phyloP scores from a whole-genome alignment of 2,797 vertebrate genomes.

The Holocentrus rufus region DNA sequence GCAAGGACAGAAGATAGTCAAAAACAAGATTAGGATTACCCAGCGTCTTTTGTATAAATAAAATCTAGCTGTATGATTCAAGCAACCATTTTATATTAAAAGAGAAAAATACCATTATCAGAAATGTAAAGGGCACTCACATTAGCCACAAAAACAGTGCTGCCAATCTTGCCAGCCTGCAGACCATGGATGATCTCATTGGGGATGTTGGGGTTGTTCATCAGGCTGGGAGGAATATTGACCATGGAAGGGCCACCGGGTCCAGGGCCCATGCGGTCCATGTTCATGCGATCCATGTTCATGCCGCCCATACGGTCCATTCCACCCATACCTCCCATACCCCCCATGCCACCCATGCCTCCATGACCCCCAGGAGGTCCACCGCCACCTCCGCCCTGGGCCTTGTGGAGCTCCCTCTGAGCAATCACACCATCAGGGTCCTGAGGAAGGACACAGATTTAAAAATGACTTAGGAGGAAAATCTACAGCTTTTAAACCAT shows the following conservation, averaged over 20 bases:
- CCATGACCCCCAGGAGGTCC: constrained; percentile 79
- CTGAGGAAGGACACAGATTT: constrained; percentile 72
- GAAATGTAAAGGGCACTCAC: constrained; percentile 76
- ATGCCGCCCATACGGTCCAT: constrained; percentile 78
- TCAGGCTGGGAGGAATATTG: constrained; percentile 93
- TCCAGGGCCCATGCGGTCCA: constrained; percentile 89
- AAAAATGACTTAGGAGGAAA: not conserved
- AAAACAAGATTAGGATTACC: not conserved
- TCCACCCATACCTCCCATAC: constrained; percentile 76
- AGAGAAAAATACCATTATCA: not conserved
- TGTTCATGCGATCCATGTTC: constrained; percentile 80
- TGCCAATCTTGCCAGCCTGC: constrained; percentile 95
- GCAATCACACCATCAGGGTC: constrained; percentile 93
- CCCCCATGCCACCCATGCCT: constrained; percentile 78
- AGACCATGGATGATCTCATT: constrained; percentile 95
- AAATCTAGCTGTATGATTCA: not conserved
- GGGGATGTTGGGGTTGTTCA: constrained; percentile 97
- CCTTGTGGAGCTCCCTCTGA: constrained; percentile 91
- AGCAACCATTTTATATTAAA: not conserved
- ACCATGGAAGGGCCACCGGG: constrained; percentile 85
- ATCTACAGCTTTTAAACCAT: not conserved
- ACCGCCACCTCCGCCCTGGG: constrained; percentile 74
- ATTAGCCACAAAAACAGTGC: constrained; percentile 95
- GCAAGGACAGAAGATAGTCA: not conserved
- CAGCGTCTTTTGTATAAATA: not conserved